A percentile compares a stretch with the other conserved stretches of the same genome.
Conservation (phyloP, 2,113 vertebrate species). For the Triplophysa rosa region DNA sequence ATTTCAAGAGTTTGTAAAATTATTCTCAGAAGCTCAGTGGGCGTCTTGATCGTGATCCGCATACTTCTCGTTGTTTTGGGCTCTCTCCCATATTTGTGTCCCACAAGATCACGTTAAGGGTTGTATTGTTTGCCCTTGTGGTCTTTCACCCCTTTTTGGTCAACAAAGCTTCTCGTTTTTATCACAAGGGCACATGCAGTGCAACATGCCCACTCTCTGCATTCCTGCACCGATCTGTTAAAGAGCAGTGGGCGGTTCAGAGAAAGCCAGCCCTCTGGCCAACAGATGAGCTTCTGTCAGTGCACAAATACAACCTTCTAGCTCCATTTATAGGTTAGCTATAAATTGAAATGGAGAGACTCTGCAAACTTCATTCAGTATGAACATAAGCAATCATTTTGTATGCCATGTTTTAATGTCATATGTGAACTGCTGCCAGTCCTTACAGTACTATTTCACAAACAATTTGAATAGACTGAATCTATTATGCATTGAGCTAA, state of each 20-base stretch:
- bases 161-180: constrained; percentile 72
- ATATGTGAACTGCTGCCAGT: neutral
- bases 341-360: constrained; percentile 45
- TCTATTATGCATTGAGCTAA: neutral
- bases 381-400: constrained; percentile 4
- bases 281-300: constrained; percentile 65
- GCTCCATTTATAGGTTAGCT: constrained; percentile 50
- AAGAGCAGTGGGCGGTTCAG: constrained; percentile 65
- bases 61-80: constrained; percentile 71
- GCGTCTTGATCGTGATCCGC: constrained; percentile 64
- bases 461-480: neutral
- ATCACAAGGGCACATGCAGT: constrained; percentile 61
- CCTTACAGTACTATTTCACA: neutral
- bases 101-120: constrained; percentile 69
- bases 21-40: constrained; percentile 67
- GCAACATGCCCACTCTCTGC: constrained; percentile 63
- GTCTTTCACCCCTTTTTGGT: constrained; percentile 54
- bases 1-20: constrained; percentile 27
- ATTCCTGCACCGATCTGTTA: constrained; percentile 68
- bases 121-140: constrained; percentile 64
- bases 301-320: constrained; percentile 58
- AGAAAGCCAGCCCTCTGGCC: constrained; percentile 49
- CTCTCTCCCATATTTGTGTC: constrained; percentile 72
- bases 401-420: neutral
- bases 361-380: constrained; percentile 5